phyloP scores from a whole-genome alignment of 35 echinoderm and acorn worm genomes.

The Heliocidaris tuberculata region DNA sequence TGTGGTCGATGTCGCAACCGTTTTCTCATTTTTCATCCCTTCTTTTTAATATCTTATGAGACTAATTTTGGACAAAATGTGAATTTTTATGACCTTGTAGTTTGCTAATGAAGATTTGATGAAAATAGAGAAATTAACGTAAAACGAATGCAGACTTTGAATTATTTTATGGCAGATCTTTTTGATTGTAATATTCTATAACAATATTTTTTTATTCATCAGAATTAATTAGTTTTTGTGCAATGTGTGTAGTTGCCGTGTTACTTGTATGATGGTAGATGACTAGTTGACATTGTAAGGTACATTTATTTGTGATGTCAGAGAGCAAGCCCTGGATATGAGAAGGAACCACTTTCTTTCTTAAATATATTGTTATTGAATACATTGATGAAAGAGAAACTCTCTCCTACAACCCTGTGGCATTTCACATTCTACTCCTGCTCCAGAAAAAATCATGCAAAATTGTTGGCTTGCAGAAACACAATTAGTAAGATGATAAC shows the following conservation, averaged over 20 bases:
- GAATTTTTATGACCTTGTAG: background rate
- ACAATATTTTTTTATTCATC: background rate
- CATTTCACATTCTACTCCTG: background rate
- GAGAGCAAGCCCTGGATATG: background rate
- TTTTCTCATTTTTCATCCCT: background rate
- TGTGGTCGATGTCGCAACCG: background rate
- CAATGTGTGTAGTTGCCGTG: background rate
- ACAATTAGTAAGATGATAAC: slow-evolving; percentile 38
- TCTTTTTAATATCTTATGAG: background rate
- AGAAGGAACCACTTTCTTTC: background rate
- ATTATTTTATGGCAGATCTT: background rate
- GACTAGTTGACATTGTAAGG: background rate
- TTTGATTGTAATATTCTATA: background rate
- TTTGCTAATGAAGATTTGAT: background rate
- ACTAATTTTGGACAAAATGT: background rate
- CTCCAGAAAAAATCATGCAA: background rate
- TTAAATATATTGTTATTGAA: background rate
- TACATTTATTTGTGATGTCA: background rate
- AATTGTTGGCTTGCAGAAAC: slow-evolving; percentile 7
- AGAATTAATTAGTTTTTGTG: background rate
- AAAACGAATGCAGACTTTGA: background rate
- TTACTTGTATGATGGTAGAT: background rate
- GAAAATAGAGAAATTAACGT: background rate
- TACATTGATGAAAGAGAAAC: background rate
- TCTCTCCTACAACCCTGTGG: background rate